These are phyloP conservation scores for Drosophila grimshawi DNA, from an alignment of 1,140 invertebrate species.

Conservation along the genomic window DNA sequence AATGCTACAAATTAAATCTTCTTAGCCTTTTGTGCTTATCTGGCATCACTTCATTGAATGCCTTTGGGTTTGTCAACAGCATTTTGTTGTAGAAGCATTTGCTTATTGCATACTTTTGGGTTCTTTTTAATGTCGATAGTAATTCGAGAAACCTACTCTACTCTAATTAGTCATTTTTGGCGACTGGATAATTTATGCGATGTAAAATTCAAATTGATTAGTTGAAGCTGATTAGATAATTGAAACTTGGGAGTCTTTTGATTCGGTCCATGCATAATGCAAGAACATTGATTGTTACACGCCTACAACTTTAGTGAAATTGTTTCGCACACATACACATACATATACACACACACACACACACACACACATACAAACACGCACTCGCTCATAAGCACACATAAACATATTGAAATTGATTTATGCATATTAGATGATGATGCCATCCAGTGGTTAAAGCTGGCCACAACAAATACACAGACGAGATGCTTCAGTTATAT, in stretches of 20 bases:
- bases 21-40: background rate
- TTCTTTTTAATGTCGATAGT: background rate
- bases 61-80: background rate
- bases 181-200: background rate
- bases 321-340: background rate
- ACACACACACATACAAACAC: background rate
- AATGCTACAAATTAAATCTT: background rate
- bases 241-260: conserved; percentile 33
- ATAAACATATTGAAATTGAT: conserved; percentile 41
- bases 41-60: background rate
- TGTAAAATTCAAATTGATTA: conserved; percentile 10
- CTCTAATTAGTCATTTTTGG: background rate
- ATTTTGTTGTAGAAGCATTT: background rate
- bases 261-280: conserved; percentile 36
- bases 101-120: background rate
- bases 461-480: conserved; percentile 25
- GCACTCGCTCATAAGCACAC: background rate
- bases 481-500: background rate
- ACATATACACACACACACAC: background rate
- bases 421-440: conserved; percentile 59
- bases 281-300: conserved; percentile 34
- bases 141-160: background rate
- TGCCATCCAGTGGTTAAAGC: background rate
- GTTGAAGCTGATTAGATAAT: conserved; percentile 34
- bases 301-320: too few relatives aligned